phyloP scores from a whole-genome alignment of 1,140 invertebrate genomes.

The Mercenaria mercenaria region DNA sequence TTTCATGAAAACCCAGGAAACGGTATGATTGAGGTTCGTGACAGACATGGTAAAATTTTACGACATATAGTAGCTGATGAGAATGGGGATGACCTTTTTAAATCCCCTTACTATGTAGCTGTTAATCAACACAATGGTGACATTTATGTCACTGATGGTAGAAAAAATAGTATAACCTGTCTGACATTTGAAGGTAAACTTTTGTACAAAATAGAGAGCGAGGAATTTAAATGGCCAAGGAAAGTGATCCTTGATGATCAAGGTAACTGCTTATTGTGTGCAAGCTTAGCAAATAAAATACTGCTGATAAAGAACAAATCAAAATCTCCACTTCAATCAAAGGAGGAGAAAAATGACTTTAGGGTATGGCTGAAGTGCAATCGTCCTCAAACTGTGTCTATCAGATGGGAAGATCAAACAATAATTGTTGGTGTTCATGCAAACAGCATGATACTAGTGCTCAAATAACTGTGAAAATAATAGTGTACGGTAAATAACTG shows the following conservation, averaged over 20 bases:
- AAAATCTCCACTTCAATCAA: background rate
- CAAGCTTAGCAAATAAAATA: background rate
- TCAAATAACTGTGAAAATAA: no score
- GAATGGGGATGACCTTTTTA: background rate
- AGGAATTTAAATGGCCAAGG: background rate
- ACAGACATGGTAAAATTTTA: background rate
- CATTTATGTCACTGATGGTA: background rate
- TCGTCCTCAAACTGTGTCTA: background rate
- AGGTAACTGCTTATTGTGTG: background rate
- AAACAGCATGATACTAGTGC: background rate
- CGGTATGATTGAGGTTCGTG: background rate
- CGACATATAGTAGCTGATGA: background rate
- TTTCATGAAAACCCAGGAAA: background rate
- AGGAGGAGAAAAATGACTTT: no score
- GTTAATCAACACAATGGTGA: background rate
- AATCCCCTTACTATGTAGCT: background rate
- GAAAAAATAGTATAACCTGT: background rate
- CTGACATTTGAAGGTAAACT: background rate
- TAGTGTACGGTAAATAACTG: no score
- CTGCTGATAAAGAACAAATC: background rate
- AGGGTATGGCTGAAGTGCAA: background rate
- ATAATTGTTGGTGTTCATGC: background rate
- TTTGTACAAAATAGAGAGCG: background rate
- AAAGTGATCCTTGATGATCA: background rate
- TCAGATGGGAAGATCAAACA: slow-evolving; percentile 19